These are phyloP conservation scores for Cryptops parisi DNA, from an alignment of 2,888 invertebrate species.

Conservation along the genomic window DNA sequence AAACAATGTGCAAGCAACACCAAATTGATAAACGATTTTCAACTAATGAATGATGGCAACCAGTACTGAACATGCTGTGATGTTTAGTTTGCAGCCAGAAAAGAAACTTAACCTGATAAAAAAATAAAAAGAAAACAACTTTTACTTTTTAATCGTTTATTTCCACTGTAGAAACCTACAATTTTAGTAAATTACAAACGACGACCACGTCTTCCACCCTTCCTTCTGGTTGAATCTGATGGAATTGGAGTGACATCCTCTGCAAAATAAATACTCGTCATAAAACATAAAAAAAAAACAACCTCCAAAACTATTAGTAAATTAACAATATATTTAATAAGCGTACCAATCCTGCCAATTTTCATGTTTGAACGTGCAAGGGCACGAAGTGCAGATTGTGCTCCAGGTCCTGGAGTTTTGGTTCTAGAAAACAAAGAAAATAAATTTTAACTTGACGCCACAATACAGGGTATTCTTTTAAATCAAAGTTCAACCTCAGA, in stretches of 20 bases:
- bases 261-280: constrained; percentile 22
- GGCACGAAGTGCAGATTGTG: constrained; percentile 88
- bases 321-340: background rate
- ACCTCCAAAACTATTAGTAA: background rate
- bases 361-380: constrained; percentile 98
- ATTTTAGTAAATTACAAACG: constrained; percentile 57
- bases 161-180: background rate
- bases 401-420: constrained; percentile 97
- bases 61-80: too few relatives aligned
- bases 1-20: too few relatives aligned
- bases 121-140: background rate
- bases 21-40: too few relatives aligned
- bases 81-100: too few relatives aligned
- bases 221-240: constrained; percentile 96
- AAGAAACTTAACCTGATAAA: too few relatives aligned
- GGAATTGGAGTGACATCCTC: constrained; percentile 98
- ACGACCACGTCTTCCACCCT: constrained; percentile 99
- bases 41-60: too few relatives aligned
- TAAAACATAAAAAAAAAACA: background rate
- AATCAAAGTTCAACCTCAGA: too few relatives aligned
- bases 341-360: constrained; percentile 85
- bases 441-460: too few relatives aligned
- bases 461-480: too few relatives aligned
- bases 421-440: constrained; percentile 46
- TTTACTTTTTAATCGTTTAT: background rate